Percentiles rank a stretch among this genome's conserved stretches.
Conservation (phyloP, 2,113 vertebrate genomes). For the Sciurus niger region DNA sequence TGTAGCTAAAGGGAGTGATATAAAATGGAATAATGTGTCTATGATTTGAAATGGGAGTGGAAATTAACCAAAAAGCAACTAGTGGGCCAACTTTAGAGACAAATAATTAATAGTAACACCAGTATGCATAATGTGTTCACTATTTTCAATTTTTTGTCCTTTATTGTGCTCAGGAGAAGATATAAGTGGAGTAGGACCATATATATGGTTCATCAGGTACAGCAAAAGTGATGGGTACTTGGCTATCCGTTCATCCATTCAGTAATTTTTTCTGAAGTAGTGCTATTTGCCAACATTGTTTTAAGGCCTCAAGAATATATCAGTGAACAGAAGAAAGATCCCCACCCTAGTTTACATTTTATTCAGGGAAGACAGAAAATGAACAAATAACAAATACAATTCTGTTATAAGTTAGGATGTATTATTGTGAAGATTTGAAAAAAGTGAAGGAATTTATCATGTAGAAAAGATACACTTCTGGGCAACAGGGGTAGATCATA, state of each 20-base stretch:
- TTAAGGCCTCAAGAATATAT: neutral
- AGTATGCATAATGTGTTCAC: neutral
- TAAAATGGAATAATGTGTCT: neutral
- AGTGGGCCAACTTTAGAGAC: neutral
- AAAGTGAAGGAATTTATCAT: neutral
- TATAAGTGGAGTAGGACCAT: neutral
- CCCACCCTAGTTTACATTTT: neutral
- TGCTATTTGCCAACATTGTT: neutral
- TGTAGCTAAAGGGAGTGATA: neutral
- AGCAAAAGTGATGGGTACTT: neutral
- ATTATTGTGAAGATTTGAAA: neutral
- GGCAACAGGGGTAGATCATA: neutral
- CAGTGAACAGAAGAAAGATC: neutral
- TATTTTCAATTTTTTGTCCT: neutral
- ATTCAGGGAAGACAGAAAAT: neutral
- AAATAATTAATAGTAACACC: neutral
- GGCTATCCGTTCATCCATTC: neutral
- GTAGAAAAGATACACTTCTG: neutral
- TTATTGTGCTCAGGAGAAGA: neutral
- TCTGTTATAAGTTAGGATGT: neutral
- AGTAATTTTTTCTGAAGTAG: neutral
- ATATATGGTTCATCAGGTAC: neutral
- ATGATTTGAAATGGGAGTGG: neutral
- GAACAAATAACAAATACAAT: neutral
- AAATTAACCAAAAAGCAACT: neutral